Conservation (phyloP, 2,888 invertebrate species). For the Drosophila ustulata region DNA sequence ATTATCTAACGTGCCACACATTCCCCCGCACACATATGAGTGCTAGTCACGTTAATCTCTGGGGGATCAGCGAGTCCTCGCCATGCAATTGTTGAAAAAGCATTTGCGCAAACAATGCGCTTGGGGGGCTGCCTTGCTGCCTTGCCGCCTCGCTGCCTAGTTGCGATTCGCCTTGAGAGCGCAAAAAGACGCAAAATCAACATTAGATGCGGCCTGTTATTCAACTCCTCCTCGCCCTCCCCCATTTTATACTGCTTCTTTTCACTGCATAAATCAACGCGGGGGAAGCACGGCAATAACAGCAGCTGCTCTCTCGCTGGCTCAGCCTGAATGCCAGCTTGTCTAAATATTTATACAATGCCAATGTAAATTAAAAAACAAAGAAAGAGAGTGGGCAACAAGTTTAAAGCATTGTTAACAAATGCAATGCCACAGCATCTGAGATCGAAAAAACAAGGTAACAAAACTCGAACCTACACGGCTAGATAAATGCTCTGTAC, state of each 20-base stretch:
- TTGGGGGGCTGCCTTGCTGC: neutral
- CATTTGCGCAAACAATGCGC: constrained; percentile 67
- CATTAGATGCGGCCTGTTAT: constrained; percentile 59
- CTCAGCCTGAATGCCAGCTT: constrained; percentile 51
- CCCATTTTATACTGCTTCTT: neutral
- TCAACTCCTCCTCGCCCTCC: constrained; percentile 1
- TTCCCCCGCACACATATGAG: constrained; percentile 15
- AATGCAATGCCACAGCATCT: constrained; percentile 43
- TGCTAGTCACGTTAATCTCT: constrained; percentile 81
- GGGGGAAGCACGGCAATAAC: constrained; percentile 13
- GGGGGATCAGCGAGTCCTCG: constrained; percentile 70
- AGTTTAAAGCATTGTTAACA: constrained; percentile 73
- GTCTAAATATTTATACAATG: constrained; percentile 77
- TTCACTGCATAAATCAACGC: constrained; percentile 67
- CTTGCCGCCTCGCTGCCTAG: too few relatives aligned
- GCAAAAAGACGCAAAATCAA: constrained; percentile 76
- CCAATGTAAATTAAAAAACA: constrained; percentile 79
- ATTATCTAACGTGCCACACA: constrained; percentile 75
- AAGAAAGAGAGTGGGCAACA: constrained; percentile 64
- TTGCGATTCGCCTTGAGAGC: constrained; percentile 22
- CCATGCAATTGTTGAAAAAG: constrained; percentile 79
- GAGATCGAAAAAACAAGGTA: constrained; percentile 31
- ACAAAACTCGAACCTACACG: neutral
- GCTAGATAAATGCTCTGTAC: neutral
- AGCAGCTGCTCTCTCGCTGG: constrained; percentile 39